Evolutionary conservation across 1,140 invertebrate genomes (phyloP).

Genomic region (Psilanteris sp.): DNA sequence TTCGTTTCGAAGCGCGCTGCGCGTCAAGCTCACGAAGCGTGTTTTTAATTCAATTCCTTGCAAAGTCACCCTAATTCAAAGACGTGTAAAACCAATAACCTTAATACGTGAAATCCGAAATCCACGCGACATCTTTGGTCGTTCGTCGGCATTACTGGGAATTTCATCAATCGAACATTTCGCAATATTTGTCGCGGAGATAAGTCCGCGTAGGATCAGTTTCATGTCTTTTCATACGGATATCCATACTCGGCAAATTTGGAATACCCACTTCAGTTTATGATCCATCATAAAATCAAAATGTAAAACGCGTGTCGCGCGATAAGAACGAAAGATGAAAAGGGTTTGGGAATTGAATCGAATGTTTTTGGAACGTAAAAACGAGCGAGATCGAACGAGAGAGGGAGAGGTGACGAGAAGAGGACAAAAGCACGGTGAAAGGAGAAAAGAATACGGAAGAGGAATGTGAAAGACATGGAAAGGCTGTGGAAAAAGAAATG

Average conservation of each 20-base stretch:
- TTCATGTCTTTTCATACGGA: slow-evolving; percentile 43
- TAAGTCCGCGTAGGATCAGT: slow-evolving; percentile 42
- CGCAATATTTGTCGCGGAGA: slow-evolving; percentile 52
- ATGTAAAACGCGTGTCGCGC: slow-evolving; percentile 48
- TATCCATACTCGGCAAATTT: slow-evolving; percentile 37
- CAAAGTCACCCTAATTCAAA: background rate
- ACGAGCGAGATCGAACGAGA: slow-evolving; percentile 1
- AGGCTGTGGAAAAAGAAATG: slow-evolving; percentile 21
- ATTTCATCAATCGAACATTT: slow-evolving; percentile 41
- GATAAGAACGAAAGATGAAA: slow-evolving; percentile 43
- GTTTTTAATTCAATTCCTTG: slow-evolving; percentile 8
- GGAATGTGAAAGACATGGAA: slow-evolving; percentile 10
- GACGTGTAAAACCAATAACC: slow-evolving; percentile 40
- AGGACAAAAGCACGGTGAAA: background rate
- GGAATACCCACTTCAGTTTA: slow-evolving; percentile 54
- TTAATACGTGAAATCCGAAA: slow-evolving; percentile 33
- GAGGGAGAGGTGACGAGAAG: background rate
- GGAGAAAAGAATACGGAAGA: background rate
- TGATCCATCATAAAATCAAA: slow-evolving; percentile 55
- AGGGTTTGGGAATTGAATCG: slow-evolving; percentile 50
- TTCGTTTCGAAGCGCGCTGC: too few relatives aligned
- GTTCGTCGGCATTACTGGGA: slow-evolving; percentile 13
- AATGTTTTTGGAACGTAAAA: slow-evolving; percentile 49
- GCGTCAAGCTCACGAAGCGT: too few relatives aligned
- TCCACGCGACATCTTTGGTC: slow-evolving; percentile 1